Conservation (phyloP, 2,888 invertebrate species). For the Sthenelais limicola region DNA sequence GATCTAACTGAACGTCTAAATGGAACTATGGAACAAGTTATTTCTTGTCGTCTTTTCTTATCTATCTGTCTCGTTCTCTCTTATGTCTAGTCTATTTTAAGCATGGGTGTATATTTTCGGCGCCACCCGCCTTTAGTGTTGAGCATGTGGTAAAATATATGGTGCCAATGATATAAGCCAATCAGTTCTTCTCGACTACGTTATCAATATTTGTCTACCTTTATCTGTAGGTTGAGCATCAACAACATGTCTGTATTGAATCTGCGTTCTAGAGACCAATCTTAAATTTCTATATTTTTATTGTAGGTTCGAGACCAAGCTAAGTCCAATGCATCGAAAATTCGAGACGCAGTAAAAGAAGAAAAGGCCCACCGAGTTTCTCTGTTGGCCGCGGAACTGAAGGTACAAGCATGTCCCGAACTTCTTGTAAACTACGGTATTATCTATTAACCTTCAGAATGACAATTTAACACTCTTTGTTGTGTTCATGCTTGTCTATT, state of each 20-base stretch:
- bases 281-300: too few relatives aligned
- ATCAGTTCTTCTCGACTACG: too few relatives aligned
- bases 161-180: too few relatives aligned
- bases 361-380: slow-evolving; percentile 65
- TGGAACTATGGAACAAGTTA: too few relatives aligned
- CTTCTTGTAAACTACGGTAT: neutral
- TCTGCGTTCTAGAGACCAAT: too few relatives aligned
- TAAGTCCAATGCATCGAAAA: slow-evolving; percentile 64
- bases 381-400: slow-evolving; percentile 61
- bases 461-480: neutral
- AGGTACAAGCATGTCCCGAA: slow-evolving; percentile 52
- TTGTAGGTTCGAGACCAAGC: slow-evolving; percentile 67
- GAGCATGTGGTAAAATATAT: too few relatives aligned
- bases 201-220: too few relatives aligned
- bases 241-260: too few relatives aligned
- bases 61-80: too few relatives aligned
- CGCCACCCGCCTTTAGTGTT: neutral
- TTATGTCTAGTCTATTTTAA: too few relatives aligned
- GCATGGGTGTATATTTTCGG: neutral
- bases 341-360: slow-evolving; percentile 63
- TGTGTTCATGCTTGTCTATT: neutral
- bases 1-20: neutral
- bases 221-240: too few relatives aligned
- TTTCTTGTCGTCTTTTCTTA: too few relatives aligned
- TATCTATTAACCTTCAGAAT: neutral